Percentiles rank a stretch among this genome's conserved stretches.
These are phyloP conservation scores for Micromesistius poutassou DNA, from an alignment of 2,797 vertebrate species.

Conservation along the genomic window DNA sequence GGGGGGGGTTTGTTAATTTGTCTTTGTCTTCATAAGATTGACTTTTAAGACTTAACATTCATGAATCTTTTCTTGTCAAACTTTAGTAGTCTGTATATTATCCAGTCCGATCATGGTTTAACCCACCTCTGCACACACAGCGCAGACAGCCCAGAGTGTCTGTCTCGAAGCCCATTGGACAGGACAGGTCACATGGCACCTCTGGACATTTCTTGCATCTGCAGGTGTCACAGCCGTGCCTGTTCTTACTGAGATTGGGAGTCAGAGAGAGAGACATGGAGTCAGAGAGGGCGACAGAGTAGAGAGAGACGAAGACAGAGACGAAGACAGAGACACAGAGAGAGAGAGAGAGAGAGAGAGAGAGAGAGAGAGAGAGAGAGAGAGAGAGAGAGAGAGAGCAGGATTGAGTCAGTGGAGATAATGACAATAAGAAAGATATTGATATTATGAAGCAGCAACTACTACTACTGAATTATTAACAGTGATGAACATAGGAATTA, in stretches of 20 bases:
- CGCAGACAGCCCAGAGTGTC: slow-evolving; percentile 78
- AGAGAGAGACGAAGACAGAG: too few relatives aligned
- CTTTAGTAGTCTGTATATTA: not conserved
- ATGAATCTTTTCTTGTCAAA: not conserved
- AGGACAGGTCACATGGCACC: slow-evolving; percentile 80
- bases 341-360: not conserved
- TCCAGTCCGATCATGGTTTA: not conserved
- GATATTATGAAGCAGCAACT: not conserved
- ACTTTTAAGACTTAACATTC: too few relatives aligned
- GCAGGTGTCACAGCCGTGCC: slow-evolving; percentile 86
- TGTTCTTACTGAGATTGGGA: slow-evolving; percentile 81
- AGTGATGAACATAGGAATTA: not conserved
- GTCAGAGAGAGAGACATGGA: slow-evolving; percentile 5
- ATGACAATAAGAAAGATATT: too few relatives aligned
- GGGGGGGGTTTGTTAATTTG: too few relatives aligned
- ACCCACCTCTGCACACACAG: slow-evolving; percentile 85
- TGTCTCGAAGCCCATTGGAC: slow-evolving; percentile 82
- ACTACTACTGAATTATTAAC: not conserved
- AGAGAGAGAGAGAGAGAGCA: slow-evolving; percentile 8
- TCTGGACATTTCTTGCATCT: slow-evolving; percentile 87
- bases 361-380: too few relatives aligned
- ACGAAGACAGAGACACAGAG: not conserved
- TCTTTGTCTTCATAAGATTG: too few relatives aligned
- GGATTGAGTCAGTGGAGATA: not conserved
- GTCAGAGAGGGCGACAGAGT: too few relatives aligned